Evolutionary conservation across 2,888 invertebrate species (phyloP), one percentile per base, ranked within the genome.

Genomic region (Sinohyriopsis cumingii): DNA sequence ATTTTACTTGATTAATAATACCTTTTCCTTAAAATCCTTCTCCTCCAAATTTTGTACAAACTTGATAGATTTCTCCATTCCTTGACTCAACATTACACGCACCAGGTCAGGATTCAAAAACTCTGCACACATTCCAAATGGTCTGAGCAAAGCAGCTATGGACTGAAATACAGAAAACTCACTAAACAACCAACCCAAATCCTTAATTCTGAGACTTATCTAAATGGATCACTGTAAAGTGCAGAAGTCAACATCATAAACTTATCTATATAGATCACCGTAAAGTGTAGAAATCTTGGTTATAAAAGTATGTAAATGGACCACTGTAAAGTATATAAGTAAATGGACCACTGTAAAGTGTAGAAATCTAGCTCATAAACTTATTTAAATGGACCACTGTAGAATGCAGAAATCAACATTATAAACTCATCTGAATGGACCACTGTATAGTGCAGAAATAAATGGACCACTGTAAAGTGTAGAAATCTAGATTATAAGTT

Each of bases 11-110:
- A 33, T 33, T 45, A 45, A 22, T 19, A 24, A 68, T 73, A 91
- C 91, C 86, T 91, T 91, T 68, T 90, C 89, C 79, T 90, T 91
- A 62, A 91, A 88, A 70, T 91, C 90, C 69, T 89, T 87, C 53
- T 91, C 90, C 62, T 88, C 86, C 45, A 91, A 80, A 63, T 82
- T 84, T 69, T 88, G 86, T 9, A 91, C 88, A 77, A 87, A 89
- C 55, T 87, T 84, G 54, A 91, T 85, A 55, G 90, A 89, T 59
- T 79, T 81, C 65, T 90, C 89, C 85, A 91, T 84, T 45, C 90
- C 90, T 22, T 89, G 87, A 15, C 84, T 84, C 59, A 91, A 80
- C 55, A 89, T 70, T n/a, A 87, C 87, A 63, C 87, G 82, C 55
- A 91, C 87, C 25, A 87, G 82, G 33, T 76, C 80, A 6, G 79